phyloP scores from a whole-genome alignment of 2,113 vertebrate species.

The Cynocephalus volans region DNA sequence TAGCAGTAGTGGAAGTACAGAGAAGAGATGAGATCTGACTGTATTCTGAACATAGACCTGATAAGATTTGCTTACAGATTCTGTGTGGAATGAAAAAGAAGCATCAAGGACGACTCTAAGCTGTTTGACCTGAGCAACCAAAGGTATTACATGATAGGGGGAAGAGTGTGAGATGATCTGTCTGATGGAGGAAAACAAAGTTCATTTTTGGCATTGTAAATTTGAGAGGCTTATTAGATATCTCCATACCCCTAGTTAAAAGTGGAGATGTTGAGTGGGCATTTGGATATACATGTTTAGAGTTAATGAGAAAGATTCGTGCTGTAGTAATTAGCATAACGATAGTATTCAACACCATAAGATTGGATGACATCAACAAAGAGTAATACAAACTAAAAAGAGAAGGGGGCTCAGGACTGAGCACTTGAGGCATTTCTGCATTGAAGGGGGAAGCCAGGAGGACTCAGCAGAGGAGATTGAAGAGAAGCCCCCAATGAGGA shows the following conservation, averaged over 20 bases:
- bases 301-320: neutral
- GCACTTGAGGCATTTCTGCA: neutral
- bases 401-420: neutral
- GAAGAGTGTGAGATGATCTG: neutral
- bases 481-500: neutral
- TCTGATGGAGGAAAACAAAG: neutral
- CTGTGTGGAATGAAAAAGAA: neutral
- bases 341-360: neutral
- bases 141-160: neutral
- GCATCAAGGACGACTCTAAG: neutral
- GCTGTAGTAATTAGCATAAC: neutral
- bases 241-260: neutral
- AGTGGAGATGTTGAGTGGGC: neutral
- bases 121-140: neutral
- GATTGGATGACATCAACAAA: neutral
- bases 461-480: neutral
- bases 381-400: neutral
- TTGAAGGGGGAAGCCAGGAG: neutral
- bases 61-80: neutral
- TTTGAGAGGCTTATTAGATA: neutral
- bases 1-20: fast-evolving
- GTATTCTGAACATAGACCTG: neutral
- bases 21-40: neutral
- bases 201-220: neutral
- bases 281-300: neutral